Base-by-base conservation (phyloP, 2,888 invertebrate genomes). In the Trachelus iudaicus region DNA sequence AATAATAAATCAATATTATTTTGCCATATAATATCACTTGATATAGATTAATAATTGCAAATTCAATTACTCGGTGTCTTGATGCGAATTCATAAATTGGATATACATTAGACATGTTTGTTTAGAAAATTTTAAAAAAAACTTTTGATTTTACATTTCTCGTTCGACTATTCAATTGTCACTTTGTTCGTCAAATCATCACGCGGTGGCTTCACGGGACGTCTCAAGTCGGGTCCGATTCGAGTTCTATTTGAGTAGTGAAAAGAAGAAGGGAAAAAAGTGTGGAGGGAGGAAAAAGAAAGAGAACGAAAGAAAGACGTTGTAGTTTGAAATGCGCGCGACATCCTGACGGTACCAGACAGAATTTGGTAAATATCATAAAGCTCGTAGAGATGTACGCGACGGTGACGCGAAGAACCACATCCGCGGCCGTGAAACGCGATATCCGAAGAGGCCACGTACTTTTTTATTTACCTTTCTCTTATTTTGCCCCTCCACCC, bases 391-490 rank as follows among this genome's bases (percentile, higher is more conserved):
- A 34, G 30, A 33, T 34, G 33, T 30, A 15, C 34, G 74, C 13
- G 23, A 35, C 23, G 74, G n/a, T 79, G 80, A 80, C 77, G 76
- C 78, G 79, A 76, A 79, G 71, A 80, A 71, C 77, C 77, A 77
- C 76, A 76, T 79, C 76, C 79, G 82, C 78, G 85, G 80, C 80
- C 82, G 81, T 84, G 89, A 87, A 88, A 89, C 82, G 81, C 81
- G 87, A 88, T 87, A 87, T 84, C 81, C 82, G 78, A 80, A 82
- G 81, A 82, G 83, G 78, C 80, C 82, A 81, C 75, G 79, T 15
- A 34, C 35, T 31, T 69, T 13, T 71, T n/a, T 34, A 13, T 23
- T 56, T 15, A 56, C 23, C 40, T 56, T 23, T 56, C 40, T 56
- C 40, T 75, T 69, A 35, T 35, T 37, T 75, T 69, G 15, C 15